Evolutionary conservation across 92 coral and sea anemone species (phyloP).

Genomic region (Chrysogorgia sp.): DNA sequence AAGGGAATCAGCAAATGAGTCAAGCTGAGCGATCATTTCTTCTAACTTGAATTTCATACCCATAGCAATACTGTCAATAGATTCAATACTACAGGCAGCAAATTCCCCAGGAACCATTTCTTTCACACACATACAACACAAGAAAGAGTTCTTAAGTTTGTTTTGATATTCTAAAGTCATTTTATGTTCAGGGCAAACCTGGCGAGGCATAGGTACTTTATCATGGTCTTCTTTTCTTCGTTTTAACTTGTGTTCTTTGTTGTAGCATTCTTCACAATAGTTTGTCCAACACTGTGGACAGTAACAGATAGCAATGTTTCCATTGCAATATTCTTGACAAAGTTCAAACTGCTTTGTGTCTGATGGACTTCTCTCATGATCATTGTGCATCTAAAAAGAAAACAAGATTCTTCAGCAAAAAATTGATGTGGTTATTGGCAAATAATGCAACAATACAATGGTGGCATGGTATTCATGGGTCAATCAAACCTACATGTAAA

Average conservation of each 20-base stretch:
- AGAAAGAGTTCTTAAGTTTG: slow-evolving; percentile 10
- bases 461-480: too few species aligned
- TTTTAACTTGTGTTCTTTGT: slow-evolving; percentile 78
- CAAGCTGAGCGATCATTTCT: slow-evolving; percentile 14
- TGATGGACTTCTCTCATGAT: background rate
- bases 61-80: slow-evolving; percentile 29
- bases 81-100: slow-evolving; percentile 17
- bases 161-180: slow-evolving; percentile 80
- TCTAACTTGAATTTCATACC: slow-evolving; percentile 25
- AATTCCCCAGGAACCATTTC: slow-evolving; percentile 33
- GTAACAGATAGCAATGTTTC: slow-evolving; percentile 75
- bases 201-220: slow-evolving; percentile 64
- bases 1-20: background rate
- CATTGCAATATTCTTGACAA: slow-evolving; percentile 84
- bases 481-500: too few species aligned
- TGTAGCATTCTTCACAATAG: slow-evolving; percentile 83
- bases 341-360: slow-evolving; percentile 20
- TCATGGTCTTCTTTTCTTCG: slow-evolving; percentile 80
- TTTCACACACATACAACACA: slow-evolving; percentile 43
- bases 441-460: too few species aligned
- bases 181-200: slow-evolving; percentile 74
- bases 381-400: slow-evolving; percentile 14
- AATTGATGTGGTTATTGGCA: too few species aligned
- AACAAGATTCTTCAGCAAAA: background rate
- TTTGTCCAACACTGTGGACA: slow-evolving; percentile 94